Percentiles rank a stretch among this genome's conserved stretches.
These are phyloP conservation scores for Craniophora ligustri DNA, from an alignment of 2,888 invertebrate genomes.

Conservation along the genomic window DNA sequence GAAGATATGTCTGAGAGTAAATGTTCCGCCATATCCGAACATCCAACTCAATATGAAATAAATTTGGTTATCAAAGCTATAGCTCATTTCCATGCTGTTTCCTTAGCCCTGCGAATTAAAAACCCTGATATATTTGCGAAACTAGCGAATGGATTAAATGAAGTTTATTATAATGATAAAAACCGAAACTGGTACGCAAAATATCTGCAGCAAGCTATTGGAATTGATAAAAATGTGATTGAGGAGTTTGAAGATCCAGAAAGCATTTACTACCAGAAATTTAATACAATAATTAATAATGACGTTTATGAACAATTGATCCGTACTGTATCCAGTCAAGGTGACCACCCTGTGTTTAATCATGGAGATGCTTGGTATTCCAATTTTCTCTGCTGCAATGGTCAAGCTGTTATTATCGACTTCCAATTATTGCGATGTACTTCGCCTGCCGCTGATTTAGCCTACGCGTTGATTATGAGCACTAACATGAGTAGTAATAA, in stretches of 20 bases:
- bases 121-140: constrained; percentile 60
- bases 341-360: constrained; percentile 61
- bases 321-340: constrained; percentile 45
- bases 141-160: constrained; percentile 57
- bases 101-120: constrained; percentile 63
- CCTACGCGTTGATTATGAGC: constrained; percentile 61
- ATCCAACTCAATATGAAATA: constrained; percentile 56
- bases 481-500: constrained; percentile 54
- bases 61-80: constrained; percentile 61
- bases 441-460: constrained; percentile 66
- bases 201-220: constrained; percentile 63
- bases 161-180: constrained; percentile 63
- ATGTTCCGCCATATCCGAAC: constrained; percentile 53
- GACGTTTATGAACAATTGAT: constrained; percentile 65
- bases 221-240: constrained; percentile 61
- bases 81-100: constrained; percentile 73
- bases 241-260: constrained; percentile 59
- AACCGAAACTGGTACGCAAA: constrained; percentile 64
- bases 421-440: constrained; percentile 69
- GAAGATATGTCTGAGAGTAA: constrained; percentile 66
- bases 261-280: constrained; percentile 67
- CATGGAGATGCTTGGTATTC: constrained; percentile 74
- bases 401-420: constrained; percentile 65
- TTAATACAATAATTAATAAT: constrained; percentile 54
- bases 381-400: constrained; percentile 66